Conservation (phyloP, 2,797 vertebrate genomes). For the Rhabdophis nuchalis region DNA sequence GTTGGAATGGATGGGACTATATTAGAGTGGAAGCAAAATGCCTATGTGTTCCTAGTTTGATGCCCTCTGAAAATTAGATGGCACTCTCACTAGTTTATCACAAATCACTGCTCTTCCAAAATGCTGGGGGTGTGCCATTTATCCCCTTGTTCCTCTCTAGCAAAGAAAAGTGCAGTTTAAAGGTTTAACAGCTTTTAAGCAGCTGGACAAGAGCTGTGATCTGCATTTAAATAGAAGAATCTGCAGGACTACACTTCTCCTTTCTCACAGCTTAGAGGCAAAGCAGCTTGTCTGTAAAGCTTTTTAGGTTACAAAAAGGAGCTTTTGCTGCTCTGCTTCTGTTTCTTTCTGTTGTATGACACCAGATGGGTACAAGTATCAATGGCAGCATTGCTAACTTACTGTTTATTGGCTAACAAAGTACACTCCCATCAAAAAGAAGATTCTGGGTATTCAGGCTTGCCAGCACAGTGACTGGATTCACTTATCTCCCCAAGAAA, state of each 20-base stretch:
- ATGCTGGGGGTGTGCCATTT: background rate
- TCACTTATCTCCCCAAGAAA: background rate
- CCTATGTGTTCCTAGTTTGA: background rate
- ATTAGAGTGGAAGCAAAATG: background rate
- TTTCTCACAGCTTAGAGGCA: constrained; percentile 21
- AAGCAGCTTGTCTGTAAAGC: constrained; percentile 24
- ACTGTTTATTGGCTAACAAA: background rate
- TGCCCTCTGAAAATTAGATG: constrained; percentile 12
- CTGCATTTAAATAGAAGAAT: constrained; percentile 55
- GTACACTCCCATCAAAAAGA: background rate
- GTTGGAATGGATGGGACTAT: background rate
- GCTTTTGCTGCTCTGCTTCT: background rate
- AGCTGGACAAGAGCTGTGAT: constrained; percentile 29
- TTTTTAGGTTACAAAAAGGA: background rate
- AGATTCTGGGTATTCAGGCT: background rate
- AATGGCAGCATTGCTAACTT: background rate
- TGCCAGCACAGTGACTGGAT: background rate
- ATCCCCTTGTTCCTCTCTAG: background rate
- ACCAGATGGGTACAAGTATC: background rate
- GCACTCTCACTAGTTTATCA: constrained; percentile 30
- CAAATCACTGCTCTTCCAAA: constrained; percentile 10
- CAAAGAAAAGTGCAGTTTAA: constrained; percentile 36
- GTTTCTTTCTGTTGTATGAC: background rate
- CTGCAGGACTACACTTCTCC: constrained; percentile 24
- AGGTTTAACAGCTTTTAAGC: constrained; percentile 48